Percentiles rank a stretch among this genome's conserved stretches.
These are phyloP conservation scores for Sebastolobus altivelis DNA, from an alignment of 2,797 vertebrate species.

Conservation along the genomic window DNA sequence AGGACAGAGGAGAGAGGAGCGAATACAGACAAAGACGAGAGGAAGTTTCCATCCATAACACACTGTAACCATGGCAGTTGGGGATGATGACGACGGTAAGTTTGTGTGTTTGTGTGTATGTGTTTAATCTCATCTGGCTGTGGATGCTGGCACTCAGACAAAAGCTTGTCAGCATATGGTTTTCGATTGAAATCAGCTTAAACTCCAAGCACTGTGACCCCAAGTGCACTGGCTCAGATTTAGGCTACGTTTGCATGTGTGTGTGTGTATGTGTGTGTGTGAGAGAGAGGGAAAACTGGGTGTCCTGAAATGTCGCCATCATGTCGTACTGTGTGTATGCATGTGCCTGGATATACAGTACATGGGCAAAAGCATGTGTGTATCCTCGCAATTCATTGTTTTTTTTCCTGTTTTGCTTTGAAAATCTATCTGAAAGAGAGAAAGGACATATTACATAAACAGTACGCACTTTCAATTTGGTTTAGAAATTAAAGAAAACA, in stretches of 20 bases:
- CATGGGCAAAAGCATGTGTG: neutral
- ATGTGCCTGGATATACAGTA: neutral
- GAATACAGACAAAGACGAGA: slow-evolving; percentile 22
- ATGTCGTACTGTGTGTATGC: neutral
- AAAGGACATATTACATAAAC: neutral
- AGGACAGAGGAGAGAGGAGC: slow-evolving; percentile 29
- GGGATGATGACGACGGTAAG: slow-evolving; percentile 73
- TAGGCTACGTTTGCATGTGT: slow-evolving; percentile 11
- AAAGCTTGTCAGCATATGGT: slow-evolving; percentile 72
- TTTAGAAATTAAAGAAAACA: neutral
- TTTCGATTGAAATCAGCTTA: slow-evolving; percentile 75
- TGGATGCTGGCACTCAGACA: slow-evolving; percentile 66
- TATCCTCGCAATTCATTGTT: neutral
- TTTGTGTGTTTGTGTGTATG: slow-evolving; percentile 42
- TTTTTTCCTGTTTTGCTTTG: neutral
- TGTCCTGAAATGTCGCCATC: slow-evolving; percentile 29
- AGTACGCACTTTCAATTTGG: neutral
- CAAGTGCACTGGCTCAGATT: slow-evolving; percentile 43
- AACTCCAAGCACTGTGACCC: slow-evolving; percentile 58
- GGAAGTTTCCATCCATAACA: slow-evolving; percentile 47
- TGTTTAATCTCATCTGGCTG: slow-evolving; percentile 70
- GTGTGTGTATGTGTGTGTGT: neutral
- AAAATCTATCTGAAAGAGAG: neutral
- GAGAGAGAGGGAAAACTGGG: slow-evolving; percentile 9
- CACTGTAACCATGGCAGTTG: slow-evolving; percentile 71